phyloP scores from a whole-genome alignment of 2,113 vertebrate species.

The Xyrauchen texanus region DNA sequence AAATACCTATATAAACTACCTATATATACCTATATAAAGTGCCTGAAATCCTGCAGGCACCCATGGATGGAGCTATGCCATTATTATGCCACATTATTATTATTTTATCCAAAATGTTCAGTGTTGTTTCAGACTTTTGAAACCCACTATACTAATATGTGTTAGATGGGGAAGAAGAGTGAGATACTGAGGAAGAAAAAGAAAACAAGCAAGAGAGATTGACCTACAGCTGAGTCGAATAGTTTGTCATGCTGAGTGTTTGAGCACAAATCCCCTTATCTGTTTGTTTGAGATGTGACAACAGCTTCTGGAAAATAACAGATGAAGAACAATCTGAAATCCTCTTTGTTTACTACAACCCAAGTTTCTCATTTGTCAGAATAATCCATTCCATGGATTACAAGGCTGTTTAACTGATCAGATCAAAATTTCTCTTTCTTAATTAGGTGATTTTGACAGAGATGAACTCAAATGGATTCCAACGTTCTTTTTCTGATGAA shows the following conservation, averaged over 20 bases:
- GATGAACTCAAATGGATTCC: constrained; percentile 82
- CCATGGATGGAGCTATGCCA: too few relatives aligned
- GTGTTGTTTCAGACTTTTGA: too few relatives aligned
- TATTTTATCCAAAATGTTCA: background rate
- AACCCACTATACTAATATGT: background rate
- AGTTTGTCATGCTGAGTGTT: constrained; percentile 12
- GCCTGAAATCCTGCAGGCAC: too few relatives aligned
- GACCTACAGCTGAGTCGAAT: constrained; percentile 32
- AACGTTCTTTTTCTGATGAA: constrained; percentile 85
- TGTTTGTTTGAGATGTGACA: constrained; percentile 17
- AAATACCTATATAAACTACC: too few relatives aligned
- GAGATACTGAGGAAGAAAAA: constrained; percentile 1
- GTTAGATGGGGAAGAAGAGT: background rate
- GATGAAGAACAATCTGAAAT: background rate
- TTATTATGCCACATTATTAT: too few relatives aligned
- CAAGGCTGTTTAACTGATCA: background rate
- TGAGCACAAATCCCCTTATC: constrained; percentile 4
- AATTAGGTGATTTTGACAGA: constrained; percentile 87
- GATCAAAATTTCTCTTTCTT: constrained; percentile 2
- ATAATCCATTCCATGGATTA: background rate
- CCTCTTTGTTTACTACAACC: background rate
- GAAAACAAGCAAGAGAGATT: background rate
- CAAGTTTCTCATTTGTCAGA: background rate
- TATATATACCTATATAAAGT: too few relatives aligned
- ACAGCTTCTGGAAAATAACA: constrained; percentile 7